These are phyloP conservation scores for Tachyglossus aculeatus DNA, from an alignment of 2,797 vertebrate species.

Conservation along the genomic window DNA sequence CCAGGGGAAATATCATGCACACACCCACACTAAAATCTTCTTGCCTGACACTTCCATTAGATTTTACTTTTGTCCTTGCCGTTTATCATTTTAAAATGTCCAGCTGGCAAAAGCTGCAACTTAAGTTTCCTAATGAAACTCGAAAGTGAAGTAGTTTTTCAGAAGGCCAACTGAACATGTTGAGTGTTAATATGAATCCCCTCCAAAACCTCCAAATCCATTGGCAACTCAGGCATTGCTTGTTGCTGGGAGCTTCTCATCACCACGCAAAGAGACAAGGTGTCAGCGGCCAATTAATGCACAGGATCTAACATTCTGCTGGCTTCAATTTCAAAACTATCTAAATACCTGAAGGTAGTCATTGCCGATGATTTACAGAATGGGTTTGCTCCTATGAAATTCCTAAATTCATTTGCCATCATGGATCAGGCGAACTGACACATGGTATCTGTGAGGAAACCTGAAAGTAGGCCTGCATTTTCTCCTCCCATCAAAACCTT, in stretches of 20 bases:
- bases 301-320: not conserved
- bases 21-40: not conserved
- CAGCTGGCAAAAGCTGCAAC: not conserved
- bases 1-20: not conserved
- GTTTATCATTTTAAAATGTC: not conserved
- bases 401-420: not conserved
- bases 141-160: not conserved
- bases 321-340: not conserved
- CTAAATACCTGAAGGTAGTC: not conserved
- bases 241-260: not conserved
- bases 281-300: not conserved
- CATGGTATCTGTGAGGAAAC: not conserved
- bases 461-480: not conserved
- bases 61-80: not conserved
- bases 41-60: not conserved
- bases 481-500: not conserved
- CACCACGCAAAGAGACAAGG: rapidly evolving
- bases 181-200: not conserved
- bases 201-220: not conserved
- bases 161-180: not conserved
- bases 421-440: not conserved
- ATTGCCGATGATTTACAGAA: not conserved
- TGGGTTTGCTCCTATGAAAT: too few relatives aligned
- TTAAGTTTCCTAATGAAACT: not conserved
- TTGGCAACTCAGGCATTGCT: not conserved